phyloP scores from a whole-genome alignment of 2,888 invertebrate species.

The Synergus japonicus region DNA sequence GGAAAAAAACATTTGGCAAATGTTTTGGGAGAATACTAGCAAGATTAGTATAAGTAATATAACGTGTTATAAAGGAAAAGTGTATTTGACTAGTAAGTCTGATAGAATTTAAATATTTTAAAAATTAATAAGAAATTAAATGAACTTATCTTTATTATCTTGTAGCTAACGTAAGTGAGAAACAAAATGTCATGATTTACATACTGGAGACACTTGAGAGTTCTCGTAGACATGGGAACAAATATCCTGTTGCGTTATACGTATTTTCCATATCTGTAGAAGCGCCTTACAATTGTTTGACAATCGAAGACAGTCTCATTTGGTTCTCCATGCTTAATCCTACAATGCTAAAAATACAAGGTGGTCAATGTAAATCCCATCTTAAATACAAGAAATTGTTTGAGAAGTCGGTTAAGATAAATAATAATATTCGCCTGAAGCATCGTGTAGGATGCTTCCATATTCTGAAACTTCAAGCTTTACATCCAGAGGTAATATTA shows the following conservation, averaged over 20 bases:
- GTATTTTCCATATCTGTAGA: not conserved
- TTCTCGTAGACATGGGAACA: too few relatives aligned
- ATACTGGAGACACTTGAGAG: too few relatives aligned
- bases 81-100: not conserved
- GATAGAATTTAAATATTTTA: not conserved
- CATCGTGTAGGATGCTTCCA: slow-evolving; percentile 11
- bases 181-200: too few relatives aligned
- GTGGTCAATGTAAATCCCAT: not conserved
- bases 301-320: slow-evolving; percentile 1
- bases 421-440: not conserved
- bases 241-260: too few relatives aligned
- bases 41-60: not conserved
- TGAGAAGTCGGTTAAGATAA: not conserved
- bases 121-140: not conserved
- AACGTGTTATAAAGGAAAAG: not conserved
- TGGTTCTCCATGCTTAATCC: slow-evolving; percentile 9
- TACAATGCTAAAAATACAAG: not conserved
- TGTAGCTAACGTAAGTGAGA: not conserved
- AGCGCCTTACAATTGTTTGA: not conserved
- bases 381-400: not conserved
- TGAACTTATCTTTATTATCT: not conserved
- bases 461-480: slow-evolving; percentile 1
- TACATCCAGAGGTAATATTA: slow-evolving; percentile 3
- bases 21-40: not conserved
- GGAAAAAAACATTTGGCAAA: slow-evolving; percentile 6